phyloP scores from a whole-genome alignment of 2,888 invertebrate genomes.

The Cenopis cana region DNA sequence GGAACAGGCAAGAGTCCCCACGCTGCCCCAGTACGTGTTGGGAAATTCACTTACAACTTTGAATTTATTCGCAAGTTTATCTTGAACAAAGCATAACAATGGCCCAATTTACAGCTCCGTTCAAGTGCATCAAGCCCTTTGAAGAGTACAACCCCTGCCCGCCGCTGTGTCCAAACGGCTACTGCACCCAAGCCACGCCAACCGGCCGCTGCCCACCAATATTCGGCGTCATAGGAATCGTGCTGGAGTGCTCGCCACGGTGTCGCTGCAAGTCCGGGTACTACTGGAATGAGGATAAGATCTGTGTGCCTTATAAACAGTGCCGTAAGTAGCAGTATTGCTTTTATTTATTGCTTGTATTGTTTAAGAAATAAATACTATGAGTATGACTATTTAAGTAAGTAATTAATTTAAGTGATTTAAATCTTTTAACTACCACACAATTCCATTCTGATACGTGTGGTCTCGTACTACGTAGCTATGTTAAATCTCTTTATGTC shows the following conservation, averaged over 20 bases:
- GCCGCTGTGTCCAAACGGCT: conserved; percentile 53
- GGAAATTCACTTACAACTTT: too few relatives aligned
- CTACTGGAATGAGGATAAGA: conserved; percentile 51
- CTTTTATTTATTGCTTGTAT: too few relatives aligned
- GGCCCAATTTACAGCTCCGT: conserved; percentile 49
- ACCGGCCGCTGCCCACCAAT: conserved; percentile 50
- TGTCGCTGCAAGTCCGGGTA: conserved; percentile 52
- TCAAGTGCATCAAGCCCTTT: conserved; percentile 49
- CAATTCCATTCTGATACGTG: too few relatives aligned
- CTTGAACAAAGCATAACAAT: background rate
- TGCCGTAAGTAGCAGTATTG: too few relatives aligned
- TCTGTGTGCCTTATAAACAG: conserved; percentile 52
- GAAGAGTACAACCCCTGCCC: conserved; percentile 54
- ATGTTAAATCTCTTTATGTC: too few relatives aligned
- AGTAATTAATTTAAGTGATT: too few relatives aligned
- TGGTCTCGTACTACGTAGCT: too few relatives aligned
- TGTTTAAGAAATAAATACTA: too few relatives aligned
- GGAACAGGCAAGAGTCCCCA: too few relatives aligned
- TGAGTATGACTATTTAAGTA: too few relatives aligned
- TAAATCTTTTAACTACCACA: too few relatives aligned
- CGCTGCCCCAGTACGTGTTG: too few relatives aligned
- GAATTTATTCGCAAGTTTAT: background rate
- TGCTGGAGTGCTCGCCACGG: conserved; percentile 51
- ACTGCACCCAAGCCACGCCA: conserved; percentile 52
- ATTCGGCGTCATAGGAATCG: conserved; percentile 47